These are phyloP conservation scores for Habrosyne pyritoides DNA, from an alignment of 2,888 invertebrate genomes.

Conservation along the genomic window DNA sequence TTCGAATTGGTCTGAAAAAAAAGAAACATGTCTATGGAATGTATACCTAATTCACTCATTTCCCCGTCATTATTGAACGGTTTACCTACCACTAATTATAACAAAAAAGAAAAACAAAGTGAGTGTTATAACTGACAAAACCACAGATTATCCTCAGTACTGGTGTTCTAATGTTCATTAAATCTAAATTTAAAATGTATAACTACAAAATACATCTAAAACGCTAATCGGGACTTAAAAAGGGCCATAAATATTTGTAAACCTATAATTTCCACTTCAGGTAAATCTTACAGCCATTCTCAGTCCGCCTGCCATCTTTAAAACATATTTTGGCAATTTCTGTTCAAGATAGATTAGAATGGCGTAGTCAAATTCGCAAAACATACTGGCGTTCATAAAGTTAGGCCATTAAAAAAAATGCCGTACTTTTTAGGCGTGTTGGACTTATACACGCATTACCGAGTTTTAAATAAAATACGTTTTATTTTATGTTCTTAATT, in stretches of 20 bases:
- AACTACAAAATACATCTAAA: constrained; percentile 42
- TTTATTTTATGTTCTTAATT: too few species aligned
- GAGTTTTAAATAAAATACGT: too few species aligned
- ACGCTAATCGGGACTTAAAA: constrained; percentile 33
- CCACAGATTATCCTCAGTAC: constrained; percentile 38
- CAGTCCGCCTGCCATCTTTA: constrained; percentile 57
- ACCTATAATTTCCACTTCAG: constrained; percentile 21
- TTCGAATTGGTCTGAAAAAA: constrained; percentile 7
- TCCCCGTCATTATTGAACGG: too few species aligned
- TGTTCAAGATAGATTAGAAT: background rate
- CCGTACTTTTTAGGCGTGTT: too few species aligned
- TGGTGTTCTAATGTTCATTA: constrained; percentile 51
- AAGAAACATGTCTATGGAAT: background rate
- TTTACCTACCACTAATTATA: too few species aligned
- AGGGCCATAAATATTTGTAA: constrained; percentile 24
- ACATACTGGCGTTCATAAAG: background rate
- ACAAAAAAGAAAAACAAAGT: too few species aligned
- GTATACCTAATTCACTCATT: too few species aligned
- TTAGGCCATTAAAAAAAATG: too few species aligned
- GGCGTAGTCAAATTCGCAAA: background rate
- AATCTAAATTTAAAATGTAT: constrained; percentile 32
- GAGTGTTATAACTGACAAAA: constrained; percentile 21
- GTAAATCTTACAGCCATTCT: constrained; percentile 61
- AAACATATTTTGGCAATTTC: constrained; percentile 2
- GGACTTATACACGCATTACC: too few species aligned